Conservation (phyloP, 2,888 invertebrate genomes). For the Mesorhabditis belari region DNA sequence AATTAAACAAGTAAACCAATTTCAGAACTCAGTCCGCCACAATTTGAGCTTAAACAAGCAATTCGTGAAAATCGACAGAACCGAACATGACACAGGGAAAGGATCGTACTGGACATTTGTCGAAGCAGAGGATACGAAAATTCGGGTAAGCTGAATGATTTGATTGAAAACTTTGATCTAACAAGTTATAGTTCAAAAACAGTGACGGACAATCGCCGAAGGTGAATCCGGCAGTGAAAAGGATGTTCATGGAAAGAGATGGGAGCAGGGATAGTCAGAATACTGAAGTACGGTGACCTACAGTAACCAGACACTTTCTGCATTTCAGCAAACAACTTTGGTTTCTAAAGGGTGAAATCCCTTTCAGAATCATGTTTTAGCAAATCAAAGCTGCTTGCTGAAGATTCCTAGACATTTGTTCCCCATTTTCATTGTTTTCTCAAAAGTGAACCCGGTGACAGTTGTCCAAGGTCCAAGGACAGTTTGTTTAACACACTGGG, state of each 20-base stretch:
- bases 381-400: too few species aligned
- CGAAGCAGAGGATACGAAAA: slow-evolving; percentile 18
- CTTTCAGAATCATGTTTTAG: too few species aligned
- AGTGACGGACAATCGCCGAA: slow-evolving; percentile 15
- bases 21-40: slow-evolving; percentile 36
- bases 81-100: not conserved
- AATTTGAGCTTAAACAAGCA: slow-evolving; percentile 32
- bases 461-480: too few species aligned
- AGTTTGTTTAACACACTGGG: too few species aligned
- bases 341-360: too few species aligned
- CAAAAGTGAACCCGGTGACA: too few species aligned
- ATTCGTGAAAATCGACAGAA: slow-evolving; percentile 8
- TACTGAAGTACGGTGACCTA: too few species aligned
- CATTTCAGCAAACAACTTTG: too few species aligned
- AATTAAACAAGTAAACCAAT: not conserved
- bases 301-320: too few species aligned
- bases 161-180: not conserved
- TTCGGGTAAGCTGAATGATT: slow-evolving; percentile 5
- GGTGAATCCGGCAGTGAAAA: slow-evolving; percentile 22
- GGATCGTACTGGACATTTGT: slow-evolving; percentile 29
- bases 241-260: slow-evolving; percentile 12
- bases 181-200: not conserved
- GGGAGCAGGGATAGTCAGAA: not conserved
- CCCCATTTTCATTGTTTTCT: too few species aligned
- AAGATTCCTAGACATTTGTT: too few species aligned